Conservation (phyloP, 2,797 vertebrate species). For the Cirrhinus mrigala region DNA sequence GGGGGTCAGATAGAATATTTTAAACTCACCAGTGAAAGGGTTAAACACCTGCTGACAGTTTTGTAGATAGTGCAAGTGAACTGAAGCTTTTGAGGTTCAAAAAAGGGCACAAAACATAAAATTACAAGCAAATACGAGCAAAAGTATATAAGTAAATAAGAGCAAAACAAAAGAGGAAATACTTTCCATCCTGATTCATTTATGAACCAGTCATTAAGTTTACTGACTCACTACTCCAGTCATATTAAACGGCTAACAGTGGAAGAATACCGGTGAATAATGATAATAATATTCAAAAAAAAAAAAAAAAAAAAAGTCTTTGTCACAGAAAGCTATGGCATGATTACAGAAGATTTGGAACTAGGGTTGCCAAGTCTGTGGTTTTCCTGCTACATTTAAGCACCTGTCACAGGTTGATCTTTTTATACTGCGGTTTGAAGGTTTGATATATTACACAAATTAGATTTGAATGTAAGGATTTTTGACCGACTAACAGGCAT, state of each 20-base stretch:
- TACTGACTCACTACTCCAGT: background rate
- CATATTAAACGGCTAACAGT: background rate
- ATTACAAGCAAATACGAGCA: too few species aligned
- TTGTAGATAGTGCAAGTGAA: background rate
- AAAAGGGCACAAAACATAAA: background rate
- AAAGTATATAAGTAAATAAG: too few species aligned
- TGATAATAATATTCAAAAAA: too few species aligned
- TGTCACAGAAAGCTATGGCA: conserved; percentile 1
- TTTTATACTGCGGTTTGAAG: conserved; percentile 3
- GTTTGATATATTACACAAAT: background rate
- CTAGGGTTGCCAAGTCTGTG: background rate
- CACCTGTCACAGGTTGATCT: background rate
- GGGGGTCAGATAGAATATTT: too few species aligned
- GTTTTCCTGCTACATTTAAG: background rate
- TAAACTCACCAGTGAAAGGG: too few species aligned
- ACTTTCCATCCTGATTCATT: background rate
- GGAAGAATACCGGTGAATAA: background rate
- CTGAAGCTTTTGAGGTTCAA: background rate
- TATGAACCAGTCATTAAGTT: background rate
- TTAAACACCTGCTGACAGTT: background rate
- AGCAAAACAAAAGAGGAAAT: too few species aligned
- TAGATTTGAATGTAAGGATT: background rate
- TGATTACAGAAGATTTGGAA: background rate
- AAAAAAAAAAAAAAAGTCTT: background rate
- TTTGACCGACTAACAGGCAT: background rate